Evolutionary conservation across 2,888 invertebrate genomes (phyloP), one percentile per base, ranked within the genome.

Genomic region (Suillia variegata): DNA sequence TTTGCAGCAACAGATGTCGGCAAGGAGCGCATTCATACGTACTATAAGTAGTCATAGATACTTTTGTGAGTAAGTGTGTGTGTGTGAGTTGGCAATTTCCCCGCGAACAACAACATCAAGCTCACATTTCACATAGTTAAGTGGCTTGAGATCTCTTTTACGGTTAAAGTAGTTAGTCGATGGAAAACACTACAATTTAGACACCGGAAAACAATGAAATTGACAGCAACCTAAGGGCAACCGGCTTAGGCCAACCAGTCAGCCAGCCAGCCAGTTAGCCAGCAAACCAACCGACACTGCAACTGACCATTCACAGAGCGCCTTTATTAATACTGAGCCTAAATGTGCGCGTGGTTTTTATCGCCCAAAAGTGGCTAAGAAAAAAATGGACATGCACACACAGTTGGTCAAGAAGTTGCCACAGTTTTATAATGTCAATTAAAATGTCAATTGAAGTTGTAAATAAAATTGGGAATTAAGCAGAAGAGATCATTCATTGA

Each of bases 171-270:
- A 13, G 45, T 20, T n/a, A n/a, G 17, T 45, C 13, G 45, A 6
- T 20, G 17, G 45, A 45, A 13, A 17, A 45, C 45, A 45, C 45
- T 45, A 76, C 73, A 77, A 76, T 80, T 79, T 77, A 74, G 74
- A 76, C 75, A 79, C 80, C 80, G 80, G 80, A 79, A 79, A 80
- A 80, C 77, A 77, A 77, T 79, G 77, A 77, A 79, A 78, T 76
- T 80, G 78, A 77, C 80, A 76, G 74, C 73, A 66, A 63, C 77
- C 77, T 73, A 64, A 59, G 69, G 79, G 76, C 70, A 67, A 69
- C 69, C 67, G 70, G n/a, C n/a, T n/a, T n/a, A n/a, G n/a, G n/a
- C n/a, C n/a, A n/a, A n/a, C n/a, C n/a, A n/a, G n/a, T n/a, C n/a
- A n/a, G n/a, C n/a, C n/a, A n/a, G n/a, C n/a, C n/a, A n/a, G n/a